Conservation (phyloP, 2,888 invertebrate genomes). For the Stratiomys singularior region DNA sequence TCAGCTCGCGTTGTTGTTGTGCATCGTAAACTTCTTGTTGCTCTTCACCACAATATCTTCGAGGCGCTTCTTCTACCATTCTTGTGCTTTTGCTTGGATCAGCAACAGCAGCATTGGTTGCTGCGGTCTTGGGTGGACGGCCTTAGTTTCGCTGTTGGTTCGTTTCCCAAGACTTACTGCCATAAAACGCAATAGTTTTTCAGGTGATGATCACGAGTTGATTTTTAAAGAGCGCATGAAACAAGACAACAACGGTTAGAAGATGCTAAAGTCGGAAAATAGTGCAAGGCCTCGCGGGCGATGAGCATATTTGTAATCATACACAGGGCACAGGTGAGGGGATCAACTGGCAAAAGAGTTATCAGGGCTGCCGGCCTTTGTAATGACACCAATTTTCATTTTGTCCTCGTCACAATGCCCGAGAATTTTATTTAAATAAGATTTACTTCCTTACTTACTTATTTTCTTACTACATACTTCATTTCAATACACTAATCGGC, state of each 20-base stretch:
- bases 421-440: too few species aligned
- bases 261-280: conserved; percentile 34
- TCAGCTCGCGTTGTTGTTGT: conserved; percentile 30
- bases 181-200: conserved; percentile 30
- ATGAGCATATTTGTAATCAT: conserved; percentile 24
- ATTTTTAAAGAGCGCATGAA: conserved; percentile 35
- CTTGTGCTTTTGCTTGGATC: not conserved
- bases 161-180: not conserved
- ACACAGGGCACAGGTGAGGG: conserved; percentile 27
- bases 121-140: conserved; percentile 2
- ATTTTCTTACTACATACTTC: too few species aligned
- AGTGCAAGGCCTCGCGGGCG: conserved; percentile 31
- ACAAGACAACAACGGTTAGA: conserved; percentile 14
- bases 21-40: conserved; percentile 5
- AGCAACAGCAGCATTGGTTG: not conserved
- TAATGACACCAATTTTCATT: too few species aligned
- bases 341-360: not conserved
- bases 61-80: not conserved
- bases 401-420: too few species aligned
- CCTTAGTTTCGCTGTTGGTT: not conserved
- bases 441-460: too few species aligned
- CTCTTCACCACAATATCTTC: not conserved
- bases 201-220: conserved; percentile 45
- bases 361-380: not conserved
- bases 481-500: too few species aligned